Base-by-base conservation (phyloP, 2,113 vertebrate genomes). In the Pterophyllum scalare region DNA sequence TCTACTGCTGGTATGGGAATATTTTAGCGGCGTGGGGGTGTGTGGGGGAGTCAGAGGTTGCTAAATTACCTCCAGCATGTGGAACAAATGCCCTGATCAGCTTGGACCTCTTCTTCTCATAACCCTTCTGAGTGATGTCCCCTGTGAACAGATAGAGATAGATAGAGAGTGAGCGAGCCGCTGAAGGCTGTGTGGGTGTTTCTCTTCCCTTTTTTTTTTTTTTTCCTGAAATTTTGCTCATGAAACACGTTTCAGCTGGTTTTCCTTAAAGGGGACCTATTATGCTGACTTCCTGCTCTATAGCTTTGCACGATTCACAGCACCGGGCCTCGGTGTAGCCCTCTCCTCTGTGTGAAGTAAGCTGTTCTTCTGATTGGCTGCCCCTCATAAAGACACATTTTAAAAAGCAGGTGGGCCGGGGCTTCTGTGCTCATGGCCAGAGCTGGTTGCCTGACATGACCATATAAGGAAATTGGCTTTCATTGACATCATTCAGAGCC, bases 91-190 rank as follows among this genome's bases (percentile, higher is more conserved):
- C 98, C 87, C 97, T 97, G 94, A 98, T 97, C 95, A 98, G 95
- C 95, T 98, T 98, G 91, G 97, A 97, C 94, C 97, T 97, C 96
- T 98, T 98, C 97, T 98, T 98, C 95, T 98, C 98, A 95, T 98
- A 98, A 92, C 98, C 97, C 94, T 98, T 98, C 93, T 98, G 97
- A 94, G 98, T 98, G 96, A 98, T 98, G 96, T 98, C 98, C 92
- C 98, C 98, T 98, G 96, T 49, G 92, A 96, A 94, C 92, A 94
- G 81, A 94, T 79, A 92, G 84, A 92, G 84, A 92, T 78, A 92
- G 13, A 89, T 76, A 82, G 82, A 83, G 88, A 80, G 88, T 86
- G 91, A 91, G 88, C 86, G 85, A 91, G 85, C 67, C 84, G 93
- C 92, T 92, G 77, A 59, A 79, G 92, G 93, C 40, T 70, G 79